Percentiles rank a stretch among this genome's conserved stretches.
Evolutionary conservation across 1,140 invertebrate species (phyloP).

Genomic region (Trinorchestia longiramus): DNA sequence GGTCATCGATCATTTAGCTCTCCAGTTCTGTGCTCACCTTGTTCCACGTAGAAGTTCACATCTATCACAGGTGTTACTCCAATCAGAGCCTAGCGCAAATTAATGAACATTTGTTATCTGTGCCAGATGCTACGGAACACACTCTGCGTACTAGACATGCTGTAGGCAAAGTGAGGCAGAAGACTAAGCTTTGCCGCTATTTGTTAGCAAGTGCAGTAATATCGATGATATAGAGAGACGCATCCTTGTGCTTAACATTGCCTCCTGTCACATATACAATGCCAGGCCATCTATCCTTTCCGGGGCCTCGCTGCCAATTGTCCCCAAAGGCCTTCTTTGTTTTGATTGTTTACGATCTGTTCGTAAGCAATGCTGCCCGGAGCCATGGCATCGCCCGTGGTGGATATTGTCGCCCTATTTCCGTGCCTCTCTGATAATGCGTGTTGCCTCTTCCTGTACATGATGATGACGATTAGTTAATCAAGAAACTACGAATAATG

Average conservation of each 20-base stretch:
- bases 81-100: neutral
- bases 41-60: neutral
- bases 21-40: neutral
- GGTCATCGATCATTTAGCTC: neutral
- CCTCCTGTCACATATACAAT: neutral
- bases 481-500: neutral
- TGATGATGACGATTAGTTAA: neutral
- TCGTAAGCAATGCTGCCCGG: neutral
- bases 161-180: neutral
- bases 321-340: neutral
- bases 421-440: neutral
- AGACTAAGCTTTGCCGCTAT: neutral
- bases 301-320: neutral
- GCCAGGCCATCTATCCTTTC: neutral
- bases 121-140: neutral
- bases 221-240: slow-evolving; percentile 35
- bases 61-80: neutral
- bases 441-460: neutral
- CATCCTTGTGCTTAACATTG: slow-evolving; percentile 37
- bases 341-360: neutral
- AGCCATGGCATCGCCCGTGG: neutral
- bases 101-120: neutral
- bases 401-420: neutral
- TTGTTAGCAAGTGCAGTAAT: neutral
- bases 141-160: neutral